Base-by-base conservation (phyloP, 1,140 invertebrate species). In the Drosophila bocki region DNA sequence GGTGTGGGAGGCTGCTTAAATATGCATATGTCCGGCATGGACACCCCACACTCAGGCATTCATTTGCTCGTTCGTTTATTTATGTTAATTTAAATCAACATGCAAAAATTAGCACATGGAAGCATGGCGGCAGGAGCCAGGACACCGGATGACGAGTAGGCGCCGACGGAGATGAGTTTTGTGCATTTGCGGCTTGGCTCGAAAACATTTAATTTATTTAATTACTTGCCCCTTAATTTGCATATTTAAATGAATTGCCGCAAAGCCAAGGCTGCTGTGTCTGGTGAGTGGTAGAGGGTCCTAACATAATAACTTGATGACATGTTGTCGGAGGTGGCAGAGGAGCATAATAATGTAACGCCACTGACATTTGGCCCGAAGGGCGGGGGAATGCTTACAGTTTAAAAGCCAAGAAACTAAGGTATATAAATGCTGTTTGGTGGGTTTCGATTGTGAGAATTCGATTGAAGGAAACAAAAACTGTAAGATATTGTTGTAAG, bases 51-150 rank as follows among this genome's bases (percentile, higher is more conserved):
- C 62, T 76, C 50, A 64, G 53, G 45, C 75, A 60, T 65, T 75
- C 63, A 60, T 54, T 76, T 76, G 74, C 74, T 76, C 75, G 63
- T 70, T 70, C 75, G 75, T 78, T 78, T 78, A 78, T 78, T 78
- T 78, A 78, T 78, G 75, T 78, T 78, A 78, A 78, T 78, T 78
- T 78, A 78, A 78, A 78, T 78, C 75, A 78, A 78, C 75, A 78
- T 78, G 75, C 75, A 78, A 78, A 78, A 78, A 78, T 78, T 78
- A 78, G 75, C 75, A 78, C 75, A 78, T 78, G 75, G 19, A 77
- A 68, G 68, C 64, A 68, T 11, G 58, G 68, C 41, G 15, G 4
- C 44, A 37, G 47, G 22, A 7, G 39, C 7, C 17, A n/a, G 44
- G 8, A 22, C 13, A 56, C 53, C 53, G 35, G 53, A 22, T 33